These are phyloP conservation scores for Eilema sororculum DNA, from an alignment of 2,888 invertebrate species.

Conservation along the genomic window DNA sequence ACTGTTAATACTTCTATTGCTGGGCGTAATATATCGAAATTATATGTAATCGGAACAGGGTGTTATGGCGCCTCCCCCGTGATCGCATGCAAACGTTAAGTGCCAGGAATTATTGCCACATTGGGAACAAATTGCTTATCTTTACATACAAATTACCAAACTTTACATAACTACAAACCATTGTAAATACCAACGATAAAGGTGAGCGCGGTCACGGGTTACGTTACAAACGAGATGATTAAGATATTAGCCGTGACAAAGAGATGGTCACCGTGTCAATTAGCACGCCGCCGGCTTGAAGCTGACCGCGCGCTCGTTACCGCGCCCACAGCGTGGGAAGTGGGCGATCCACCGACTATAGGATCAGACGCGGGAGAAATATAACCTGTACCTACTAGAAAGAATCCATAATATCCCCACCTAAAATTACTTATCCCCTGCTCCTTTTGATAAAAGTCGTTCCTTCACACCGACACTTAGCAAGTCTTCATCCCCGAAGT, in stretches of 20 bases:
- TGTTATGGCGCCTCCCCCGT: too few species aligned
- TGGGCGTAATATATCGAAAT: not conserved
- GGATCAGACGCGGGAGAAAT: not conserved
- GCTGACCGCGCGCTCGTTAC: constrained; percentile 8
- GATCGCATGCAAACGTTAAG: too few species aligned
- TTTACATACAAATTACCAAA: too few species aligned
- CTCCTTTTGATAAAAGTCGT: too few species aligned
- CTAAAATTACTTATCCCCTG: too few species aligned
- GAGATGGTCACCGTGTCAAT: not conserved
- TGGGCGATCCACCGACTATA: not conserved
- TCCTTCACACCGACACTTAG: too few species aligned
- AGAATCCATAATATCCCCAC: too few species aligned
- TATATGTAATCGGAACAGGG: too few species aligned
- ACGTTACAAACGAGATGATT: constrained; percentile 8
- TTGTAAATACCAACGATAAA: not conserved
- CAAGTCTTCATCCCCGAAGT: too few species aligned
- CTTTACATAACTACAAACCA: not conserved
- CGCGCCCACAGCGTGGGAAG: constrained; percentile 12
- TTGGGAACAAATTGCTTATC: too few species aligned
- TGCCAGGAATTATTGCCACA: too few species aligned
- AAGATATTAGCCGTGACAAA: constrained; percentile 19
- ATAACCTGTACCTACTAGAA: not conserved
- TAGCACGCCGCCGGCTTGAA: not conserved
- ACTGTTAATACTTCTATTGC: not conserved
- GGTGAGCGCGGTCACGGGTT: not conserved